Percentiles rank a stretch among this genome's conserved stretches.
Conservation (phyloP, 2,888 invertebrate genomes). For the Thereva nobilitata region DNA sequence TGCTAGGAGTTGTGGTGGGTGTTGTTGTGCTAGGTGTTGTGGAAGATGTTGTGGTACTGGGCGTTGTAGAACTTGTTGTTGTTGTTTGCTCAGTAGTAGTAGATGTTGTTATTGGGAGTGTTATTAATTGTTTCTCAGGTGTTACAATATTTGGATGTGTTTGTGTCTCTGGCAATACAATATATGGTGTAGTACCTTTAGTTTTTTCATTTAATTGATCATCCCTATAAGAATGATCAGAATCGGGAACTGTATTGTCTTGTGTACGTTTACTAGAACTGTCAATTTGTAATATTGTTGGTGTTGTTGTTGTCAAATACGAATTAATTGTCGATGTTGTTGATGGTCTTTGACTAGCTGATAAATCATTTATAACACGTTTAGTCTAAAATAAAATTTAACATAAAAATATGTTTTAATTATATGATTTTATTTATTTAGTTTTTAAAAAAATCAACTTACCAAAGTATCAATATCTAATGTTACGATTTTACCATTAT, state of each 20-base stretch:
- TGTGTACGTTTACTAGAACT: constrained; percentile 36
- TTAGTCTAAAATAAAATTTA: constrained; percentile 13
- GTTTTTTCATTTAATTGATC: constrained; percentile 20
- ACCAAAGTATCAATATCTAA: constrained; percentile 68
- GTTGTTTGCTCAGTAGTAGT: background rate
- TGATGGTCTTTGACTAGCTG: background rate
- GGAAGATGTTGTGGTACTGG: constrained; percentile 33
- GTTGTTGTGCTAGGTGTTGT: constrained; percentile 31
- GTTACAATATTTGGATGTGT: constrained; percentile 17
- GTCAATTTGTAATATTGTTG: constrained; percentile 12
- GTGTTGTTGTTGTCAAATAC: constrained; percentile 56
- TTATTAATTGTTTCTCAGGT: background rate
- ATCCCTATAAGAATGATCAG: constrained; percentile 36
- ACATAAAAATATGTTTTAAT: background rate
- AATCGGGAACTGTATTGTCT: constrained; percentile 41
- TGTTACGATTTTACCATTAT: constrained; percentile 59
- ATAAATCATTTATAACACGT: constrained; percentile 13
- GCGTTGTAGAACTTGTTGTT: constrained; percentile 30
- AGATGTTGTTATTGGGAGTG: constrained; percentile 16
- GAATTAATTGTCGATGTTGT: constrained; percentile 17
- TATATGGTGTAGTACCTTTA: constrained; percentile 35
- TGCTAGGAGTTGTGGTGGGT: constrained; percentile 37
- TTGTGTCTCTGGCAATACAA: constrained; percentile 36
- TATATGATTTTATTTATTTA: background rate
- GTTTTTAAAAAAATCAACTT: constrained; percentile 47